Evolutionary conservation across 2,888 invertebrate species (phyloP).

Genomic region (Eilema griseolum): DNA sequence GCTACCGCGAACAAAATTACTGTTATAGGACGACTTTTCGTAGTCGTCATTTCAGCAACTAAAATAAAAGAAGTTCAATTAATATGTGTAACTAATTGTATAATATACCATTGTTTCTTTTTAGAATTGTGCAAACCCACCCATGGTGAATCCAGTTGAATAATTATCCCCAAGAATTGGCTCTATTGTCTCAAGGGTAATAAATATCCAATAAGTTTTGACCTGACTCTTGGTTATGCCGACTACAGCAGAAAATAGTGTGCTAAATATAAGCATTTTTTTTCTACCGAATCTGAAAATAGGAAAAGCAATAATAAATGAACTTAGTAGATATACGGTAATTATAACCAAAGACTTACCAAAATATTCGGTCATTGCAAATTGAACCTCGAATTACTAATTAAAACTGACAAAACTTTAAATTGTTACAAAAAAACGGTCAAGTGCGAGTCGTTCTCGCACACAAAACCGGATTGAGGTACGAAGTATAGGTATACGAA

Average conservation of each 20-base stretch:
- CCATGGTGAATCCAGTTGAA: slow-evolving; percentile 58
- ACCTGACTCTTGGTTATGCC: slow-evolving; percentile 36
- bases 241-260: slow-evolving; percentile 27
- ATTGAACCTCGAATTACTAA: too few species aligned
- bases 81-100: not conserved
- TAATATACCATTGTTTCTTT: too few species aligned
- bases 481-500: too few species aligned
- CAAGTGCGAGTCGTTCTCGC: too few species aligned
- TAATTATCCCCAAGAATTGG: slow-evolving; percentile 58
- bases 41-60: slow-evolving; percentile 73
- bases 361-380: not conserved
- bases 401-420: too few species aligned
- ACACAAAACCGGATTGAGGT: too few species aligned
- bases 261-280: slow-evolving; percentile 26
- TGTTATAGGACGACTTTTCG: slow-evolving; percentile 48
- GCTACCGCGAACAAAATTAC: slow-evolving; percentile 36
- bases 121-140: slow-evolving; percentile 31
- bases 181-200: slow-evolving; percentile 51
- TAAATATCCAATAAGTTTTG: slow-evolving; percentile 38
- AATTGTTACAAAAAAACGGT: too few species aligned
- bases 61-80: slow-evolving; percentile 40
- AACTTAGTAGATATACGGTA: not conserved
- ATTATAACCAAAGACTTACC: not conserved
- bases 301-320: not conserved
- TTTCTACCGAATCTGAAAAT: slow-evolving; percentile 42